Evolutionary conservation across 1,140 invertebrate genomes (phyloP), one percentile per base, ranked within the genome.

Genomic region (Euura lappo): DNA sequence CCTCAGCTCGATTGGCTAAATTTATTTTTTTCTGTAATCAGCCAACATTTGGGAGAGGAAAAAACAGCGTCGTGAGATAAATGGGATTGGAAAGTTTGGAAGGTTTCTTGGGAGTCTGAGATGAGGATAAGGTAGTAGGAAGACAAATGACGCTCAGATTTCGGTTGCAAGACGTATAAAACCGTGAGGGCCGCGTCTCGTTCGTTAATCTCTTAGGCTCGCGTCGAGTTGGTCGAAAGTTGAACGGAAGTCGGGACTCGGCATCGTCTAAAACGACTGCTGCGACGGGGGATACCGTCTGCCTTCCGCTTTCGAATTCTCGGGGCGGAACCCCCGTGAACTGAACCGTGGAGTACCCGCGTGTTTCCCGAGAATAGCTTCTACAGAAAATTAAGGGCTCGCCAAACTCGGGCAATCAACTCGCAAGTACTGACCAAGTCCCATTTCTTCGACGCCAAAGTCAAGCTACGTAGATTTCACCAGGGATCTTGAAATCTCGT

Each of bases 401-500:
- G 51, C 51, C 51, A 60, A 60, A 60, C 51, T 60, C 51, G 51
- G 51, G 51, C 51, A 60, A 60, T 60, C 51, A 60, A 60, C 51
- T 60, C 51, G 51, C 51, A 60, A 60, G 51, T 60, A 60, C 51
- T 60, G 51, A 60, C 51, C 51, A 60, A 60, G 51, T 60, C 51
- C 51, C 51, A 60, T 60, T 60, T n/a, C 51, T 60, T 60, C 51
- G 51, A 8, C 51, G 51, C 13, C 51, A 60, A 60, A 60, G 51
- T 60, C 51, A n/a, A 8, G 51, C 51, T 60, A 60, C 51, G 13
- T 60, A 60, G 51, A 60, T 60, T 60, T 60, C 10, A n/a, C 51
- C 28, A 28, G 4, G 51, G 51, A 8, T 28, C 28, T 28, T 28
- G 28, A 28, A 28, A 28, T 60, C 51, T 5, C 13, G 51, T n/a